Percentiles rank a stretch among this genome's conserved stretches.
phyloP scores from a whole-genome alignment of 2,797 vertebrate species.

The Nothura maculosa region DNA sequence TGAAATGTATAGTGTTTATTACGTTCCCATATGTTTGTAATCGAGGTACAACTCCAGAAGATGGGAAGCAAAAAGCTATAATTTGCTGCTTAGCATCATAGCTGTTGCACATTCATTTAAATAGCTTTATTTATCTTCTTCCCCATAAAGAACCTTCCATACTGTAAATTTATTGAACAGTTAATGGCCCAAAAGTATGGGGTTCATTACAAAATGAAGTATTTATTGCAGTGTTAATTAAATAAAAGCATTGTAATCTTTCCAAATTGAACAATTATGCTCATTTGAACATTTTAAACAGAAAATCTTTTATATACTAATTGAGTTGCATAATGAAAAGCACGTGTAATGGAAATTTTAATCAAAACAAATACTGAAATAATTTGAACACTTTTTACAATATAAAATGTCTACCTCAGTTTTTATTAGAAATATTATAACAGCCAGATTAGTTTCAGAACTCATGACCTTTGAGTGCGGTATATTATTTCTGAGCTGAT shows the following conservation, averaged over 20 bases:
- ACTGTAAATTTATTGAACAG: slow-evolving; percentile 85
- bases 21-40: slow-evolving; percentile 79
- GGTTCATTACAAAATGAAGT: slow-evolving; percentile 86
- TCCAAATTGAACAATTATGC: slow-evolving; percentile 92
- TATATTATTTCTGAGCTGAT: slow-evolving; percentile 88
- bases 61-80: slow-evolving; percentile 77
- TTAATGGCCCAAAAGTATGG: slow-evolving; percentile 86
- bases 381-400: slow-evolving; percentile 81
- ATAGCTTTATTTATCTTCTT: slow-evolving; percentile 85
- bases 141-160: slow-evolving; percentile 80
- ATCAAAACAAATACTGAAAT: slow-evolving; percentile 86
- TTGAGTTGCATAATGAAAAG: slow-evolving; percentile 87
- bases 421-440: slow-evolving; percentile 85
- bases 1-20: slow-evolving; percentile 78
- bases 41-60: slow-evolving; percentile 74
- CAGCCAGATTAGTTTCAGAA: slow-evolving; percentile 80
- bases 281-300: slow-evolving; percentile 90
- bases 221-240: slow-evolving; percentile 93
- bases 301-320: slow-evolving; percentile 88
- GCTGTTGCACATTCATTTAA: slow-evolving; percentile 73
- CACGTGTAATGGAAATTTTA: slow-evolving; percentile 88
- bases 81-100: slow-evolving; percentile 80
- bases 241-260: slow-evolving; percentile 86
- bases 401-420: slow-evolving; percentile 79
- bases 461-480: slow-evolving; percentile 86